Conservation (phyloP, 2,113 vertebrate species). For the Oceanites oceanicus region DNA sequence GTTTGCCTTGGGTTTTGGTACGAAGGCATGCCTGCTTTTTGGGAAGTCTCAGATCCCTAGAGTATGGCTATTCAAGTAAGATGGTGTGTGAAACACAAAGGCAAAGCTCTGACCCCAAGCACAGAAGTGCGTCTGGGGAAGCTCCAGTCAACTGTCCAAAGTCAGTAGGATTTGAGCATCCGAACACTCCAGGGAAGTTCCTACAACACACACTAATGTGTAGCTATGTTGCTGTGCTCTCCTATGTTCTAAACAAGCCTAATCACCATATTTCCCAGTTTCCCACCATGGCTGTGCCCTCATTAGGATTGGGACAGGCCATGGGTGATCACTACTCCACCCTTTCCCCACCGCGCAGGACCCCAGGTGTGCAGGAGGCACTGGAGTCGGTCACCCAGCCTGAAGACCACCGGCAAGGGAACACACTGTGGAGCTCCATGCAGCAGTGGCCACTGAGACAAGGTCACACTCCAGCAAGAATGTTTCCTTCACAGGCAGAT, state of each 20-base stretch:
- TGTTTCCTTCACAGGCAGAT: neutral
- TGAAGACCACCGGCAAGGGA: neutral
- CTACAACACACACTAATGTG: accelerated
- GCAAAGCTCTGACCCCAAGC: neutral
- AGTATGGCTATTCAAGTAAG: neutral
- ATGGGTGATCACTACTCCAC: neutral
- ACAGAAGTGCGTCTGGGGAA: accelerated
- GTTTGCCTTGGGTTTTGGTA: neutral
- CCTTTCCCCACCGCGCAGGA: neutral
- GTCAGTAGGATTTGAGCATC: neutral
- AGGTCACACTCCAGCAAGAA: neutral
- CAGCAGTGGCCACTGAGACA: neutral
- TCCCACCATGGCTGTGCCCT: neutral
- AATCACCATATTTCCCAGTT: neutral
- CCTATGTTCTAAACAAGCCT: neutral
- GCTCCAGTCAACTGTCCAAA: neutral
- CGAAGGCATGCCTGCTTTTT: neutral
- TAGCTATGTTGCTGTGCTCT: neutral
- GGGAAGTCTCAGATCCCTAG: neutral
- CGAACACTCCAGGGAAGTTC: neutral
- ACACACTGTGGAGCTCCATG: neutral
- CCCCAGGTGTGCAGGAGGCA: neutral
- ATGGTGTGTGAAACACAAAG: neutral
- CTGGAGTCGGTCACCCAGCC: neutral
- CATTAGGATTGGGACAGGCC: neutral